phyloP scores from a whole-genome alignment of 2,888 invertebrate species.

The Epinotia bilunana region DNA sequence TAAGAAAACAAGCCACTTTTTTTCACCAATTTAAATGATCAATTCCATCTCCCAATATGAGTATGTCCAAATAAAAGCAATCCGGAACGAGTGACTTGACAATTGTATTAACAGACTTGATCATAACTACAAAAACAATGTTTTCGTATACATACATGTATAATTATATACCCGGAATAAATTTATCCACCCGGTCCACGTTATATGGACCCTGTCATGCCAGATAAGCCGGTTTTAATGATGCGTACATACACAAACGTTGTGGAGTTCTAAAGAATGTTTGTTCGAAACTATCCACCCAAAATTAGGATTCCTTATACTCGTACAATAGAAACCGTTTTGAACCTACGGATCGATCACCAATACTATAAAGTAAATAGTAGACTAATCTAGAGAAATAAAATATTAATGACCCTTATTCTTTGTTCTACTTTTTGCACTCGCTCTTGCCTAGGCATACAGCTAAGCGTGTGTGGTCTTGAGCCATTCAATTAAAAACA shows the following conservation, averaged over 20 bases:
- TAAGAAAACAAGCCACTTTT: too few species aligned
- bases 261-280: slow-evolving; percentile 31
- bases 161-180: too few species aligned
- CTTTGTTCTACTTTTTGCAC: too few species aligned
- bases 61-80: too few species aligned
- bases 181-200: slow-evolving; percentile 35
- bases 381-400: too few species aligned
- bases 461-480: too few species aligned
- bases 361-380: background rate
- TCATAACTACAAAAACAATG: background rate
- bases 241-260: slow-evolving; percentile 39
- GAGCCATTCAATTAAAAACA: too few species aligned
- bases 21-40: too few species aligned
- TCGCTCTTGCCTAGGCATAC: too few species aligned
- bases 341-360: background rate
- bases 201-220: slow-evolving; percentile 36
- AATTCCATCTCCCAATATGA: too few species aligned
- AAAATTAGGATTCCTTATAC: background rate
- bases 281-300: slow-evolving; percentile 8
- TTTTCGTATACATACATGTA: slow-evolving; percentile 33
- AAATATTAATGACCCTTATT: too few species aligned
- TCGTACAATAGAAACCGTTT: background rate
- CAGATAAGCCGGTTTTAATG: slow-evolving; percentile 45
- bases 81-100: too few species aligned
- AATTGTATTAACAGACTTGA: background rate